Percentiles rank a stretch among this genome's conserved stretches.
Evolutionary conservation across 2,113 vertebrate genomes (phyloP).

Genomic region (Mustela nigripes): DNA sequence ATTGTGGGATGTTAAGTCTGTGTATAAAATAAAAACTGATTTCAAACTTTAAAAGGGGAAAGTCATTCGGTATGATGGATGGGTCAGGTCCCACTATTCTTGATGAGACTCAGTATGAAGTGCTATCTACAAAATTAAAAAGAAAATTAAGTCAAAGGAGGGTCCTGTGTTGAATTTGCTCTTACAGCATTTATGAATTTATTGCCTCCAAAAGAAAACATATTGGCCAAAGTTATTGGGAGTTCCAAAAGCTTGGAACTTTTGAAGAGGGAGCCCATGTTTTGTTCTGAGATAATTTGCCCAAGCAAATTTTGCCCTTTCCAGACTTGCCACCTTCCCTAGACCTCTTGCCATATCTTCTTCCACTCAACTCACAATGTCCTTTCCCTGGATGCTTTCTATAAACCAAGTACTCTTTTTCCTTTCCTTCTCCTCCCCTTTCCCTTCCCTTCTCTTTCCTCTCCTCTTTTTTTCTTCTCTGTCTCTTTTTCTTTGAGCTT

Average conservation of each 20-base stretch:
- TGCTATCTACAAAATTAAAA: conserved; percentile 12
- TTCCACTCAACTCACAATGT: background rate
- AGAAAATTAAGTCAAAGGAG: conserved; percentile 35
- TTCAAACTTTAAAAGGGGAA: conserved; percentile 47
- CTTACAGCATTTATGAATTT: background rate
- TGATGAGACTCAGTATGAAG: conserved; percentile 40
- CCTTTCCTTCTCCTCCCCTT: background rate
- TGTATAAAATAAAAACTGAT: conserved; percentile 52
- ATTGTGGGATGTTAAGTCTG: background rate
- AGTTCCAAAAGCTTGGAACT: background rate
- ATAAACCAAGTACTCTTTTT: background rate
- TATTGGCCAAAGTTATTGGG: background rate
- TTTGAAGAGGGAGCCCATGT: background rate
- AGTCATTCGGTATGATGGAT: background rate
- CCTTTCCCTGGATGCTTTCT: background rate
- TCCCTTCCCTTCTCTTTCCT: too few relatives aligned
- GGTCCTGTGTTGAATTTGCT: background rate
- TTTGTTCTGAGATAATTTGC: background rate
- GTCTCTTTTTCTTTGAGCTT: background rate
- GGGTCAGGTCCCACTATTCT: conserved; percentile 40
- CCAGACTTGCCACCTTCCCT: background rate
- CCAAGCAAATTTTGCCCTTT: background rate
- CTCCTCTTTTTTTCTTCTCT: too few relatives aligned
- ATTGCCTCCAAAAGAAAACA: background rate
- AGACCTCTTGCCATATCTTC: background rate